Percentiles rank a stretch among this genome's conserved stretches.
Conservation (phyloP, 2,888 invertebrate genomes). For the Cosmia trapezina region DNA sequence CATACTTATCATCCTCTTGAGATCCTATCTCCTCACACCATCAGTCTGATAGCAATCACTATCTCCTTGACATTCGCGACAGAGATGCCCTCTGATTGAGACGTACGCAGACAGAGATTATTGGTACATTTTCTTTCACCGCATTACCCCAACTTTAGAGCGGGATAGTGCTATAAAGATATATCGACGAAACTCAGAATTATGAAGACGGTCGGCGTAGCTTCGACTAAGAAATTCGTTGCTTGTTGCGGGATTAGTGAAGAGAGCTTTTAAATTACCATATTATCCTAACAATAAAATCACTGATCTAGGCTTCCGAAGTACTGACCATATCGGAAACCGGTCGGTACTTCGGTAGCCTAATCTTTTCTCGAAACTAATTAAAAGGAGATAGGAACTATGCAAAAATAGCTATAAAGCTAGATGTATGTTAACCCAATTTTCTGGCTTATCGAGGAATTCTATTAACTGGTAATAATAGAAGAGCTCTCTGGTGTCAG, state of each 20-base stretch:
- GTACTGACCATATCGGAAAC: slow-evolving; percentile 8
- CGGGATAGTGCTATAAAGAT: slow-evolving; percentile 59
- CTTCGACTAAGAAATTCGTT: slow-evolving; percentile 25
- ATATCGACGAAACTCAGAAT: slow-evolving; percentile 59
- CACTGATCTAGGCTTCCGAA: not conserved
- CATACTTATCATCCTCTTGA: slow-evolving; percentile 7
- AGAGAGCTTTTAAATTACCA: slow-evolving; percentile 15
- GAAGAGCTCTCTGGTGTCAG: slow-evolving; percentile 34
- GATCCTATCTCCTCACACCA: not conserved
- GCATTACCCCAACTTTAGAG: slow-evolving; percentile 61
- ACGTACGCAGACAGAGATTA: slow-evolving; percentile 59
- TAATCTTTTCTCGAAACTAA: slow-evolving; percentile 15
- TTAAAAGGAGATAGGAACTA: slow-evolving; percentile 14
- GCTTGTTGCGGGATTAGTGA: slow-evolving; percentile 14
- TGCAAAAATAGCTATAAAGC: slow-evolving; percentile 1
- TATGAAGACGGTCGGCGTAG: slow-evolving; percentile 47
- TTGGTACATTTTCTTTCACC: slow-evolving; percentile 60
- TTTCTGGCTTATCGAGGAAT: slow-evolving; percentile 20
- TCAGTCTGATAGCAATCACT: slow-evolving; percentile 18
- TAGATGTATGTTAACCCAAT: slow-evolving; percentile 31
- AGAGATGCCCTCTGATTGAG: slow-evolving; percentile 52
- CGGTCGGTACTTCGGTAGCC: not conserved
- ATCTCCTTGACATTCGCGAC: slow-evolving; percentile 39
- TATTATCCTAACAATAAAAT: slow-evolving; percentile 17
- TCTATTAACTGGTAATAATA: slow-evolving; percentile 42